Conservation (phyloP, 2,888 invertebrate species). For the Pristionchus japonicus region DNA sequence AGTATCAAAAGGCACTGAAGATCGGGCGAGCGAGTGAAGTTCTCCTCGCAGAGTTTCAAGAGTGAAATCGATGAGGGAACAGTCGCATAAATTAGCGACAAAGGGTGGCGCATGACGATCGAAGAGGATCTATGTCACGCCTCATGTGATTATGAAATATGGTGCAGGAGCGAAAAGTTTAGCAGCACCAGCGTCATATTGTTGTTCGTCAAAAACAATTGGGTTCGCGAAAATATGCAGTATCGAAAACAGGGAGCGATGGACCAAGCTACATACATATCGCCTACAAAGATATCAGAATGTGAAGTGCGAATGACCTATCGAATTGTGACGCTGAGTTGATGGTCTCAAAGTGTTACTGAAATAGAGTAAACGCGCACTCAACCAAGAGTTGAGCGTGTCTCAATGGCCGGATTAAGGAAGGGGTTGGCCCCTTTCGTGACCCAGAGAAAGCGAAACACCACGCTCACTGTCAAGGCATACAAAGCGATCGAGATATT, state of each 20-base stretch:
- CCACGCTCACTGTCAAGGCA: not conserved
- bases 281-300: too few relatives aligned
- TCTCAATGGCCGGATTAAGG: conserved; percentile 25
- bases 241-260: not conserved
- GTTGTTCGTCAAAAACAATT: not conserved
- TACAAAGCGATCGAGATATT: too few relatives aligned
- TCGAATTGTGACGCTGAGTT: not conserved
- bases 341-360: not conserved
- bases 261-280: too few relatives aligned
- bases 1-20: not conserved
- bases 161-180: not conserved
- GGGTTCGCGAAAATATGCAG: not conserved
- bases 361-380: not conserved
- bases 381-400: not conserved
- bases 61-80: not conserved
- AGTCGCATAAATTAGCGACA: not conserved
- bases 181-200: not conserved
- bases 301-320: not conserved
- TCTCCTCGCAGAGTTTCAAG: not conserved
- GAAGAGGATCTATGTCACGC: not conserved
- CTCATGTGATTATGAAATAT: not conserved
- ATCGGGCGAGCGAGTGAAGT: not conserved
- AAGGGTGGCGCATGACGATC: not conserved
- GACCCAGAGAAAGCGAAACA: not conserved
- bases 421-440: not conserved